These are phyloP conservation scores for Carassius gibelio DNA, from an alignment of 2,113 vertebrate species.

Conservation along the genomic window DNA sequence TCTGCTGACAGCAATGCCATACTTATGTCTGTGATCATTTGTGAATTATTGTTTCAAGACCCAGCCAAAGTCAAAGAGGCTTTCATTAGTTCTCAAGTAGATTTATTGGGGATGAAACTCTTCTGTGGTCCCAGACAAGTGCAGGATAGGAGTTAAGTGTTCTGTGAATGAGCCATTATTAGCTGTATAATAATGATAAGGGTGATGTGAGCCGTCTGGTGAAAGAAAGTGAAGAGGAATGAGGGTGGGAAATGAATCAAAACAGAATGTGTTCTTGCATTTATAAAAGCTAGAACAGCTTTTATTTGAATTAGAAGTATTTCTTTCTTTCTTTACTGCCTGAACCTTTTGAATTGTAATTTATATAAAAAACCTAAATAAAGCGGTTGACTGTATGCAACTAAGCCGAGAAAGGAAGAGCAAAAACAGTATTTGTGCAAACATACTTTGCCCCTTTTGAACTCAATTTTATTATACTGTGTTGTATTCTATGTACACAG, in stretches of 20 bases:
- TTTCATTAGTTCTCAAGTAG: slow-evolving; percentile 29
- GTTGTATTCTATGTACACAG: background rate
- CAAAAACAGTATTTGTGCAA: background rate
- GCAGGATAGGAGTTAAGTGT: slow-evolving; percentile 33
- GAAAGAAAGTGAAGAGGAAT: background rate
- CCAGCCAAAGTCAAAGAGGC: slow-evolving; percentile 24
- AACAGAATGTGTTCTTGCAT: background rate
- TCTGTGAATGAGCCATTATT: slow-evolving; percentile 16
- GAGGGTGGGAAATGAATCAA: background rate
- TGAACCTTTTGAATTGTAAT: too few relatives aligned
- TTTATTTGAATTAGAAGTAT: background rate
- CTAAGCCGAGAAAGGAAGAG: too few relatives aligned
- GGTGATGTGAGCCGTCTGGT: background rate
- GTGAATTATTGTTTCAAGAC: slow-evolving; percentile 22
- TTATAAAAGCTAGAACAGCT: background rate
- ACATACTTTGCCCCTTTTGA: background rate
- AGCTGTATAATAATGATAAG: slow-evolving; percentile 28
- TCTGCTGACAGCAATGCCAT: background rate
- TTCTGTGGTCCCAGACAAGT: background rate
- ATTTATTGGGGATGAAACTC: slow-evolving; percentile 52
- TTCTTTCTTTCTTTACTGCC: too few relatives aligned
- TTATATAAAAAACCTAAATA: too few relatives aligned
- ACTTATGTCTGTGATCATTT: background rate
- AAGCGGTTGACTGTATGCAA: too few relatives aligned
- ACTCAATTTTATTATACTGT: background rate